Evolutionary conservation across 23 tunicate genomes (phyloP).

Genomic region (Ascidia mentula): DNA sequence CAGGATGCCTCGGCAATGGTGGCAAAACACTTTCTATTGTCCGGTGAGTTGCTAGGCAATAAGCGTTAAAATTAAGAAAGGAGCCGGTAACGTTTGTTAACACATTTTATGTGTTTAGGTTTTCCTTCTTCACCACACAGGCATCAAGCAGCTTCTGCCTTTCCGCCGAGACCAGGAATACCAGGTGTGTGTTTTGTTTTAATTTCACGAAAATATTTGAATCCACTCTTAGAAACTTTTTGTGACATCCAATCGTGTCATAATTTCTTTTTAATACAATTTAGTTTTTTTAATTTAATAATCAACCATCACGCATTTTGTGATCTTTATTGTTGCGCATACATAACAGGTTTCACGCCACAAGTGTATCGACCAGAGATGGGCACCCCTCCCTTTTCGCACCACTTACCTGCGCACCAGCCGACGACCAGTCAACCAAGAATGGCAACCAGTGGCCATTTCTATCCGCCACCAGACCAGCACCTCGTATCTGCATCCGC

Average conservation of each 20-base stretch:
- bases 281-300: too few relatives aligned
- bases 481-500: not conserved
- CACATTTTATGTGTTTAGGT: not conserved
- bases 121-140: not conserved
- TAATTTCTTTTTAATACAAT: too few relatives aligned
- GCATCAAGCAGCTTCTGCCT: not conserved
- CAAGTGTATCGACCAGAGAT: slow-evolving; percentile 13
- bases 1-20: slow-evolving; percentile 46
- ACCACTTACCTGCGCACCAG: not conserved
- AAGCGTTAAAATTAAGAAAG: not conserved
- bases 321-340: too few relatives aligned
- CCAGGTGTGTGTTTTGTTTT: not conserved
- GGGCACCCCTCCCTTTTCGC: slow-evolving; percentile 5
- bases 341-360: not conserved
- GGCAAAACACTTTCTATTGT: slow-evolving; percentile 59
- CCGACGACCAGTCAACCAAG: not conserved
- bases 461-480: not conserved
- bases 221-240: not conserved
- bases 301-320: not conserved
- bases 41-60: slow-evolving; percentile 51
- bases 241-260: too few relatives aligned
- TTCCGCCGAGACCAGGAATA: not conserved
- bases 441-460: not conserved
- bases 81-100: too few relatives aligned
- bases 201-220: not conserved